Percentiles rank a stretch among this genome's conserved stretches.
These are phyloP conservation scores for Hypocryptadius cinnamomeus DNA, from an alignment of 2,113 vertebrate species.

Conservation along the genomic window DNA sequence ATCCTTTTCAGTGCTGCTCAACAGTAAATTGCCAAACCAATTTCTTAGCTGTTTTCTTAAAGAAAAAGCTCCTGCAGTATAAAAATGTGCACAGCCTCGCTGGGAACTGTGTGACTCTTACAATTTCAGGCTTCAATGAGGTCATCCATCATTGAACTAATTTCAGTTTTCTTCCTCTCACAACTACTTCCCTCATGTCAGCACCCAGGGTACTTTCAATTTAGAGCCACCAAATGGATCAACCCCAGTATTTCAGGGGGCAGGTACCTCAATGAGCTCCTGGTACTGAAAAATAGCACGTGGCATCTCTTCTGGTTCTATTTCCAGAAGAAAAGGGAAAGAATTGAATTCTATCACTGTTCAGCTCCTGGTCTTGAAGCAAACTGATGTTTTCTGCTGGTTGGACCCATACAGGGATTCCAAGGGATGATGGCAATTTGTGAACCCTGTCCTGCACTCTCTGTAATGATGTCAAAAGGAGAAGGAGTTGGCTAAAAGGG, in stretches of 20 bases:
- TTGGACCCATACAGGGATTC: neutral
- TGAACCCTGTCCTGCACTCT: neutral
- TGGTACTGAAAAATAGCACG: neutral
- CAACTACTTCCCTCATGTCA: neutral
- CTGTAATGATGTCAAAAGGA: neutral
- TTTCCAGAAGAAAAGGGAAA: neutral
- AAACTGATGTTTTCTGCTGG: neutral
- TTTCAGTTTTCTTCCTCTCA: slow-evolving; percentile 20
- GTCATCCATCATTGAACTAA: slow-evolving; percentile 13
- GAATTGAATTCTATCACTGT: neutral
- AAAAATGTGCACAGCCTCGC: neutral
- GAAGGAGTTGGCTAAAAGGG: neutral
- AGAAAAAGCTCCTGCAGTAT: neutral
- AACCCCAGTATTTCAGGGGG: neutral
- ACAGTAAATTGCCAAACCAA: neutral
- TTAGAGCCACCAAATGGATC: neutral
- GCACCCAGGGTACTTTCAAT: neutral
- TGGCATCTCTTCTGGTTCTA: neutral
- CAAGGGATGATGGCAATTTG: neutral
- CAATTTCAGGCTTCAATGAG: slow-evolving; percentile 2
- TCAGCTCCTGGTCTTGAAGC: neutral
- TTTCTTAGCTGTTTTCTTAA: slow-evolving; percentile 17
- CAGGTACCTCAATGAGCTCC: neutral
- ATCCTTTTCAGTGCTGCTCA: neutral
- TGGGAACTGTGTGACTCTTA: neutral